Evolutionary conservation across 2,888 invertebrate species (phyloP), one percentile per base, ranked within the genome.

Genomic region (Sericinus montela): DNA sequence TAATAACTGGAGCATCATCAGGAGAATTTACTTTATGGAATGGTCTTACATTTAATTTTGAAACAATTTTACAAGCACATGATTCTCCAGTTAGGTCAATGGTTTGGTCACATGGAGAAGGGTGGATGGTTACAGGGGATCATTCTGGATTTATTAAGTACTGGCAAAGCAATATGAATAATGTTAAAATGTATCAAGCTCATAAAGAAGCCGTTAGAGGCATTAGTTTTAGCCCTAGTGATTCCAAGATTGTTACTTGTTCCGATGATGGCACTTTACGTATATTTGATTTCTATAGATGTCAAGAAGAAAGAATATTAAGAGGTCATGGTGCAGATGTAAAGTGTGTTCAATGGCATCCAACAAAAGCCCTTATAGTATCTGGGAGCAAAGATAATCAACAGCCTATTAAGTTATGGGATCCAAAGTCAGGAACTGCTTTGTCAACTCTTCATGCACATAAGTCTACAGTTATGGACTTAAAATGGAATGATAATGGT

Each of bases 111-210:
- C 98, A 98, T 85, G 98, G 98, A 70, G 99, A 99, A 89, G 95
- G 96, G 65, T 99, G 99, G 99, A 98, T 99, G 98, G 96, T 99
- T 53, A 99, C 99, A 0, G 99, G 97, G 15, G 99, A 99, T 88
- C 98, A 99, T 80, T 95, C 95, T 44, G 99, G 99, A 53, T 99
- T 97, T 80, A 97, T 99, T 58, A 99, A 99, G 77, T 99, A 99
- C 90, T 99, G 99, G 99, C 99, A 99, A 91, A 97, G 98, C 66
- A 99, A 99, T 89, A 99, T 99, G 99, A 99, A 99, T 91, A 99
- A 99, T 90, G 99, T 99, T 51, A 99, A 99, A 92, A 99, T 99
- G 98, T 99, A 98, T 91, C 99, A 99, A 90, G 99, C 99, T 49
- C 99, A 99, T 88, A 99, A 99, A 93, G 99, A 99, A 91, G 97